Conservation (phyloP, 2,113 vertebrate genomes). For the Malaclemys terrapin region DNA sequence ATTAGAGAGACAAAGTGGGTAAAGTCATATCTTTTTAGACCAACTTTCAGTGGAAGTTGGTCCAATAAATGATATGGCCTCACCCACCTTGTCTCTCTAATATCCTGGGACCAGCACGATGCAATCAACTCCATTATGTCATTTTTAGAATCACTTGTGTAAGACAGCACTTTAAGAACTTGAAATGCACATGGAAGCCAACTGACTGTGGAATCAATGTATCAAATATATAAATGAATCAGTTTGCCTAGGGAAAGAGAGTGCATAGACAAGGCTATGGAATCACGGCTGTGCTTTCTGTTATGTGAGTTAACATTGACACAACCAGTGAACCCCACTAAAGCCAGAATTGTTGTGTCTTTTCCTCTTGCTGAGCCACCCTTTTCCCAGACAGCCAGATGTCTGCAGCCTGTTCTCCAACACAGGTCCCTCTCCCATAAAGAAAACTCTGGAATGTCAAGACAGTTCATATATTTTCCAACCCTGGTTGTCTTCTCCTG, state of each 20-base stretch:
- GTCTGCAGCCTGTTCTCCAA: slow-evolving; percentile 12
- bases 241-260: neutral
- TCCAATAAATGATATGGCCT: too few relatives aligned
- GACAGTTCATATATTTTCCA: slow-evolving; percentile 6
- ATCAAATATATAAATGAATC: neutral
- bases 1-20: too few relatives aligned
- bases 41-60: too few relatives aligned
- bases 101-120: too few relatives aligned
- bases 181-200: neutral
- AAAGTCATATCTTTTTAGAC: too few relatives aligned
- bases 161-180: neutral
- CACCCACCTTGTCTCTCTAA: too few relatives aligned
- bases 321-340: neutral
- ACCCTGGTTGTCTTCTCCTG: neutral
- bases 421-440: slow-evolving; percentile 1
- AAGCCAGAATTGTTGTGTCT: neutral
- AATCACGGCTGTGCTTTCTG: neutral
- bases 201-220: fast-evolving
- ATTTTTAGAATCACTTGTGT: neutral
- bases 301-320: neutral
- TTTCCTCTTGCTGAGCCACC: slow-evolving; percentile 5
- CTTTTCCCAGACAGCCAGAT: slow-evolving; percentile 48
- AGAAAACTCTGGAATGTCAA: slow-evolving; percentile 54
- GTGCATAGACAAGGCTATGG: neutral
- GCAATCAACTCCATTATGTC: fast-evolving